Evolutionary conservation across 2,888 invertebrate genomes (phyloP), one percentile per base, ranked within the genome.

Genomic region (Aquatica leii): DNA sequence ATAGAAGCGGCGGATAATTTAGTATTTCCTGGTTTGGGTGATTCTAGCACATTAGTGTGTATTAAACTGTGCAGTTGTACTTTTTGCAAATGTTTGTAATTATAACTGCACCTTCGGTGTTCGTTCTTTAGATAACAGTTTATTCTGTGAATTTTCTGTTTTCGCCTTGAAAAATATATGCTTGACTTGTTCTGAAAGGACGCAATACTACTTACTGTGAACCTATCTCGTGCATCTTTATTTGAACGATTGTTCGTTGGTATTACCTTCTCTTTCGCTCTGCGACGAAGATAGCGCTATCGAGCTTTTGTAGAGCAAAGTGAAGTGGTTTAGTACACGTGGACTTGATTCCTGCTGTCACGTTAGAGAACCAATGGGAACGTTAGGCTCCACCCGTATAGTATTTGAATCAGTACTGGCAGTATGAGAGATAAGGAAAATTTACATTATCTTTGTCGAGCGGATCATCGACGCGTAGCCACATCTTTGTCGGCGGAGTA

Each of bases 361-460:
- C 54, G 8, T 14, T 18, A 12, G 12, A 21, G 12, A 56, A 67
- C 78, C 79, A 79, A 78, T 78, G 52, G 20, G 54, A 61, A 49
- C 18, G 41, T 53, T 51, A 55, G 66, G 68, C 66, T 66, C 72
- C 81, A 78, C 81, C 81, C 80, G 80, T 80, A 77, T 76, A 75
- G 78, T 79, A 80, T 80, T 79, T 79, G 78, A 78, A 79, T 77
- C 77, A 77, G 76, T 78, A 78, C 78, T 79, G 76, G 75, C 63
- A 72, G 69, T 70, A 70, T 70, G 77, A 73, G 76, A 73, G 78
- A 79, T 76, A 77, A 77, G 74, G 78, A 76, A 71, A 71, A 70
- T 40, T n/a, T 15, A 51, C 14, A 35, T 34, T 52, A 31, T 64
- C 64, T 59, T 46, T 56, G 48, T 57, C 50, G 59, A 37, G 59